Evolutionary conservation across 2,888 invertebrate species (phyloP).

Genomic region (Phengaris arion): DNA sequence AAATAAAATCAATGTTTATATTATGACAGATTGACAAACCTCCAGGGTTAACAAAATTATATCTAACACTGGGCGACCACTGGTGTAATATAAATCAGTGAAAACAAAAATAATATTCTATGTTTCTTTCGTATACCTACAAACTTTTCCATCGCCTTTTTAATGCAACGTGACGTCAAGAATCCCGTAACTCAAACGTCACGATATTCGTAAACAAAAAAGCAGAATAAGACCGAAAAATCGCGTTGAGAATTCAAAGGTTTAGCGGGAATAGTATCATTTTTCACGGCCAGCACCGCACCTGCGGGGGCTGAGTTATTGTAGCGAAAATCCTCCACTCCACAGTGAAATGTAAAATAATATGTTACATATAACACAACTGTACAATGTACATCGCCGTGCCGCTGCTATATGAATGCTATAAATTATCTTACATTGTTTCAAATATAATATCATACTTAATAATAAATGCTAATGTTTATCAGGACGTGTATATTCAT

Average conservation of each 20-base stretch:
- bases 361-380: conserved; percentile 11
- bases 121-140: too few relatives aligned
- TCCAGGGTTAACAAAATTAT: too few relatives aligned
- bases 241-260: conserved; percentile 20
- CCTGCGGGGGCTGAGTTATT: conserved; percentile 39
- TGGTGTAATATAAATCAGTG: too few relatives aligned
- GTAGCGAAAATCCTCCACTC: conserved; percentile 36
- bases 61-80: too few relatives aligned
- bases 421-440: conserved; percentile 1
- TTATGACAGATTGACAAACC: too few relatives aligned
- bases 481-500: not conserved
- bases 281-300: conserved; percentile 36
- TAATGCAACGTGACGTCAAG: too few relatives aligned
- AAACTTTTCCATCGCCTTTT: too few relatives aligned
- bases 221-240: conserved; percentile 1
- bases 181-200: not conserved
- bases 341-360: conserved; percentile 36
- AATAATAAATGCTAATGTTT: not conserved
- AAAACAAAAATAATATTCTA: too few relatives aligned
- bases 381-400: not conserved
- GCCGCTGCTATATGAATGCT: not conserved
- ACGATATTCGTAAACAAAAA: not conserved
- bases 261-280: conserved; percentile 32
- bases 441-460: not conserved
- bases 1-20: too few relatives aligned